A percentile compares a stretch with the other conserved stretches of the same genome.
Conservation (phyloP, 2,888 invertebrate species). For the Drosophila anomalipes region DNA sequence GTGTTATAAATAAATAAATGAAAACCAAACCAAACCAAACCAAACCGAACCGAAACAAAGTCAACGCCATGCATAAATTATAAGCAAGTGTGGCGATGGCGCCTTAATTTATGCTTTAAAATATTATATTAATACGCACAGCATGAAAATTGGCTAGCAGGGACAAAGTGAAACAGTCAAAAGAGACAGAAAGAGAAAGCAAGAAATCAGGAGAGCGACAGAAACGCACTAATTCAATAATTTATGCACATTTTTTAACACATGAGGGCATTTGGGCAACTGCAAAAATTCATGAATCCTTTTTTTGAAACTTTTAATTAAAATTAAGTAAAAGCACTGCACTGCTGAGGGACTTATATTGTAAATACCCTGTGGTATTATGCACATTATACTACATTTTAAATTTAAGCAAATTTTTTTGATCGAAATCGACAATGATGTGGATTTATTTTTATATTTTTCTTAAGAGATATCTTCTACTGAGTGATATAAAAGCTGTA, state of each 20-base stretch:
- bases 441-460: neutral
- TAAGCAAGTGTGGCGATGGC: slow-evolving; percentile 57
- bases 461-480: neutral
- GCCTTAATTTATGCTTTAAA: slow-evolving; percentile 74
- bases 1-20: slow-evolving; percentile 69
- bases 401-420: neutral
- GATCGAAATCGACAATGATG: neutral
- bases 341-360: neutral
- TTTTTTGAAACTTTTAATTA: slow-evolving; percentile 59
- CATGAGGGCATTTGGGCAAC: slow-evolving; percentile 54
- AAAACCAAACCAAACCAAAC: slow-evolving; percentile 42
- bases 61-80: slow-evolving; percentile 72
- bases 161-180: neutral
- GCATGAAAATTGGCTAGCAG: slow-evolving; percentile 58
- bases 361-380: slow-evolving; percentile 22
- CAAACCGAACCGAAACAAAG: slow-evolving; percentile 46
- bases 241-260: slow-evolving; percentile 79
- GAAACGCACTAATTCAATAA: slow-evolving; percentile 79
- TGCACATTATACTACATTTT: neutral
- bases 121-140: slow-evolving; percentile 67
- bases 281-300: slow-evolving; percentile 48
- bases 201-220: slow-evolving; percentile 26
- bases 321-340: slow-evolving; percentile 43
- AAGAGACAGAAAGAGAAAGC: slow-evolving; percentile 7
- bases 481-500: too few relatives aligned